Evolutionary conservation across 2,797 vertebrate species (phyloP).

Genomic region (Chelon auratus): DNA sequence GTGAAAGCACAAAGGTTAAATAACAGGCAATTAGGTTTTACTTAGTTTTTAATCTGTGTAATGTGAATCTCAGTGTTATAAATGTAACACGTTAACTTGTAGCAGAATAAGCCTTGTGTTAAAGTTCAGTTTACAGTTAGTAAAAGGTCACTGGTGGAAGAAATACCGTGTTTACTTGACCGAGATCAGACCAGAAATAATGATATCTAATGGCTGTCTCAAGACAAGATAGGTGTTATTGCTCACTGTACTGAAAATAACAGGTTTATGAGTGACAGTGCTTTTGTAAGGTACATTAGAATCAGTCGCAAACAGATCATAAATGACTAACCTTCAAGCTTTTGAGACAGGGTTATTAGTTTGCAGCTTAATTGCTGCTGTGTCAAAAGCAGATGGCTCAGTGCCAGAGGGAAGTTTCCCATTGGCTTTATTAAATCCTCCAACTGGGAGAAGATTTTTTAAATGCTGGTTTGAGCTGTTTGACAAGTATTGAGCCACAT

Average conservation of each 20-base stretch:
- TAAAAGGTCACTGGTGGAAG: not conserved
- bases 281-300: not conserved
- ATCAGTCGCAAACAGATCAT: constrained; percentile 15
- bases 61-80: not conserved
- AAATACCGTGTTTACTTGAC: not conserved
- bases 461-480: not conserved
- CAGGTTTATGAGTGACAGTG: constrained; percentile 2
- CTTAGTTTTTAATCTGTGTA: not conserved
- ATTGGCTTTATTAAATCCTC: constrained; percentile 32
- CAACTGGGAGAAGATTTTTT: constrained; percentile 13
- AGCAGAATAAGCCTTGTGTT: not conserved
- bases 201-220: not conserved
- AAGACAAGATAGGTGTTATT: too few species aligned
- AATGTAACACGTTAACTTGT: not conserved
- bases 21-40: not conserved
- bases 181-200: not conserved
- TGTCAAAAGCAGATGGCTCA: constrained; percentile 40
- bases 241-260: too few species aligned
- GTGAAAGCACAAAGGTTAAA: not conserved
- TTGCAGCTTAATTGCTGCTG: constrained; percentile 33
- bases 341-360: constrained; percentile 27
- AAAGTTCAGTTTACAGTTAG: not conserved
- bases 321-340: constrained; percentile 3
- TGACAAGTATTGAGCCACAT: not conserved
- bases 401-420: constrained; percentile 44